These are phyloP conservation scores for Thereva unica DNA, from an alignment of 2,888 invertebrate genomes.

Conservation along the genomic window DNA sequence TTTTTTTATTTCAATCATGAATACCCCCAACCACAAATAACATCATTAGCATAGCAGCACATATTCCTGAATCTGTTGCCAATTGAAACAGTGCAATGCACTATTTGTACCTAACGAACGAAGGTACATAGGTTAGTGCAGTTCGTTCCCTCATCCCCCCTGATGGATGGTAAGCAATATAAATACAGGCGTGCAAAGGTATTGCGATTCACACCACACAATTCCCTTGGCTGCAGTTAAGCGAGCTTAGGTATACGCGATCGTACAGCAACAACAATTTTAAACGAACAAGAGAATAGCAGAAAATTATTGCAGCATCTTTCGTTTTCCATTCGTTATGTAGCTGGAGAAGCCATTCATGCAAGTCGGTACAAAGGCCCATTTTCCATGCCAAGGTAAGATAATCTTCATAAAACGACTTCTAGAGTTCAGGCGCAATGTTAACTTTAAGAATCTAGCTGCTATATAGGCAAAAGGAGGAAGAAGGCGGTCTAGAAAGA, in stretches of 20 bases:
- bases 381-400: constrained; percentile 1
- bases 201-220: background rate
- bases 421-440: constrained; percentile 3
- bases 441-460: background rate
- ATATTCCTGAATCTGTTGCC: too few relatives aligned
- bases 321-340: constrained; percentile 14
- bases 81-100: too few relatives aligned
- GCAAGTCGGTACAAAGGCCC: constrained; percentile 8
- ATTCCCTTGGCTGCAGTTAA: too few relatives aligned
- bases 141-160: too few relatives aligned
- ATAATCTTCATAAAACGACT: constrained; percentile 15
- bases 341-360: background rate
- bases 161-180: too few relatives aligned
- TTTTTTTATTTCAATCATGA: too few relatives aligned
- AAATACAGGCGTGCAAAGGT: too few relatives aligned
- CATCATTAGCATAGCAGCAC: too few relatives aligned
- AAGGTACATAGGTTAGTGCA: too few relatives aligned
- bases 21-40: too few relatives aligned
- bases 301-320: constrained; percentile 12
- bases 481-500: background rate
- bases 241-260: too few relatives aligned
- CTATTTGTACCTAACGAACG: too few relatives aligned
- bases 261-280: background rate
- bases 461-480: constrained; percentile 1
- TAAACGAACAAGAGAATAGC: constrained; percentile 10